Percentiles rank a stretch among this genome's conserved stretches.
Conservation (phyloP, 2,888 invertebrate species). For the Busseola fusca region DNA sequence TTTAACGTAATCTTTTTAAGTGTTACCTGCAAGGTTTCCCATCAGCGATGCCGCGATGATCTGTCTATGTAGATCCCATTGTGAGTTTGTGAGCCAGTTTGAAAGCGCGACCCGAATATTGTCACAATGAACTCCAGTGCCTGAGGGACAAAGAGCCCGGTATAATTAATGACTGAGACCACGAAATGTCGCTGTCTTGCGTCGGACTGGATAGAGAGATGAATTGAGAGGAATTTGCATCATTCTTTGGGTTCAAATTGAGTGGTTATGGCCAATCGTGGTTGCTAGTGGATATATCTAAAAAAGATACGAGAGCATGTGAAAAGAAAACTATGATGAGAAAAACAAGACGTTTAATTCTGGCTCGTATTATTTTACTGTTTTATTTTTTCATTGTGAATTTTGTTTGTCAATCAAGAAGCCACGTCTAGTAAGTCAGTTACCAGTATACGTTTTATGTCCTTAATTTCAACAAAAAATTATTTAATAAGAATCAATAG, state of each 20-base stretch:
- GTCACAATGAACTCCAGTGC: conserved; percentile 85
- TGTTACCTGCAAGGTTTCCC: conserved; percentile 78
- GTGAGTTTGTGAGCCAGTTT: conserved; percentile 77
- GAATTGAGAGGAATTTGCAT: conserved; percentile 59
- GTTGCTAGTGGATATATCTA: not conserved
- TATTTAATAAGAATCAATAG: too few species aligned
- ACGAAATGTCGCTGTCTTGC: conserved; percentile 84
- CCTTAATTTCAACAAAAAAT: not conserved
- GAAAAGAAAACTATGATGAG: too few species aligned
- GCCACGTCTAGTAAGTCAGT: not conserved
- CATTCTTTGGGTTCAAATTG: conserved; percentile 25
- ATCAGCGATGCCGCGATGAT: conserved; percentile 80
- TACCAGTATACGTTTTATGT: not conserved
- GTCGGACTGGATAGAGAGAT: conserved; percentile 64
- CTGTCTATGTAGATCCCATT: conserved; percentile 82
- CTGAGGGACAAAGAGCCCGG: conserved; percentile 84
- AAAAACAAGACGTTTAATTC: too few species aligned
- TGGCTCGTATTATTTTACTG: not conserved
- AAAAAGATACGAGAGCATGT: not conserved
- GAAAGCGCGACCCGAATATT: conserved; percentile 87
- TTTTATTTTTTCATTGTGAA: not conserved
- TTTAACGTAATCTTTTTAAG: conserved; percentile 65
- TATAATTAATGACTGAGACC: conserved; percentile 88
- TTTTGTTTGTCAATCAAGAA: not conserved
- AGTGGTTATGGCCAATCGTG: not conserved